A percentile compares a stretch with the other conserved stretches of the same genome.
These are phyloP conservation scores for Oophaga pumilio DNA, from an alignment of 2,113 vertebrate genomes.

Conservation along the genomic window DNA sequence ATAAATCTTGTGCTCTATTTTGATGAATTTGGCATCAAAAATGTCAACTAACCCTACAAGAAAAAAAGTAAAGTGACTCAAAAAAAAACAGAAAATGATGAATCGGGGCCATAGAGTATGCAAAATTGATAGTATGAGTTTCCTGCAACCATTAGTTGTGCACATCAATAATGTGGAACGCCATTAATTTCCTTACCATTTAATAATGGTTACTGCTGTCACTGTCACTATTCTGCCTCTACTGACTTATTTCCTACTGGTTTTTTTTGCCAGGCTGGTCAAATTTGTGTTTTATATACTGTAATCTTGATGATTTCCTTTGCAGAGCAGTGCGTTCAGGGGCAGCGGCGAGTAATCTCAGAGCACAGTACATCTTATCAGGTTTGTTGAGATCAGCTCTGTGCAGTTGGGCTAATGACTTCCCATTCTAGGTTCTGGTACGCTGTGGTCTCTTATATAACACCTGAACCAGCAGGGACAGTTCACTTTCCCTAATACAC, in stretches of 20 bases:
- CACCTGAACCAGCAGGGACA: not conserved
- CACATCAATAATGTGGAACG: not conserved
- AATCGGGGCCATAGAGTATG: too few relatives aligned
- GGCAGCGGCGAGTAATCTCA: slow-evolving; percentile 22
- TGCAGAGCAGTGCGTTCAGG: slow-evolving; percentile 11
- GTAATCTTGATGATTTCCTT: not conserved
- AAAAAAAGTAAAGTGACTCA: too few relatives aligned
- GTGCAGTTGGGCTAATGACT: slow-evolving; percentile 31
- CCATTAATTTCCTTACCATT: slow-evolving; percentile 6
- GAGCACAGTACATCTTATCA: slow-evolving; percentile 38
- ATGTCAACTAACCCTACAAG: too few relatives aligned
- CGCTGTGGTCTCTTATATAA: slow-evolving; percentile 19
- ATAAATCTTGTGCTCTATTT: too few relatives aligned
- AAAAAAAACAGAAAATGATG: too few relatives aligned
- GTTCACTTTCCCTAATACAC: not conserved
- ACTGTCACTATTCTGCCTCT: not conserved
- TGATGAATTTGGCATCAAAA: too few relatives aligned
- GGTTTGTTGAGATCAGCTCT: slow-evolving; percentile 24
- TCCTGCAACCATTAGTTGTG: not conserved
- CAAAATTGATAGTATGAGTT: not conserved
- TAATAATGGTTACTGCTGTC: not conserved
- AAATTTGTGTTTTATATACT: not conserved
- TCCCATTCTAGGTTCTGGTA: slow-evolving; percentile 6
- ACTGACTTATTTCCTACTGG: slow-evolving; percentile 20
- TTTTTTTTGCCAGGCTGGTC: slow-evolving; percentile 17